Evolutionary conservation across 2,113 vertebrate genomes (phyloP), one percentile per base, ranked within the genome.

Genomic region (Pagrus major): DNA sequence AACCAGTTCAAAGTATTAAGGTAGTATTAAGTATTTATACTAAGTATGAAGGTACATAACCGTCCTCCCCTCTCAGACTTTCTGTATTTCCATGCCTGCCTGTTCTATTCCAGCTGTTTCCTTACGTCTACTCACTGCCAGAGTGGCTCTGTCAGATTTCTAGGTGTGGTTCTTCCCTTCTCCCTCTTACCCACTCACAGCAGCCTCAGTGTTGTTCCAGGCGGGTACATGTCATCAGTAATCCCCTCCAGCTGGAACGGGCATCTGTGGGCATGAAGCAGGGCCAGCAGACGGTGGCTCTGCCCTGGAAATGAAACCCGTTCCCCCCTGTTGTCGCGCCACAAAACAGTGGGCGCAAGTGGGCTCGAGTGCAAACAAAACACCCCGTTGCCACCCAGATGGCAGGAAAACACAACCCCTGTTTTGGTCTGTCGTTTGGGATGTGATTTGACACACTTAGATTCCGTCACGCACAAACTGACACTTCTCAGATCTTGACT

Each of bases 121-220:
- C 55, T 77, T 46, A 31, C 29, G 33, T 86, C 81, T 71, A 58
- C 74, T 42, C 79, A 27, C 65, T 52, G 61, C 79, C 76, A 76
- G 55, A 85, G 58, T 25, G 79, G 70, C 80, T 74, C 76, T 81
- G 87, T 91, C 90, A 88, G 74, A 75, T 81, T 93, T 91, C 76
- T 91, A 93, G 94, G 94, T 92, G 94, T 91, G 94, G 94, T 74
- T 84, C 88, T 87, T 84, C 74, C 71, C 80, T 84, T 78, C n/a
- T n/a, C 68, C 70, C 68, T 86, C 82, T 42, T 74, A 74, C 73
- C 42, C 70, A 21, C 74, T 90, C 89, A 78, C 85, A 89, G 90
- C 74, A 75, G 84, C 84, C 72, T 56, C 75, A 66, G 85, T 86
- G 90, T 90, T 87, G 82, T 80, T 85, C 86, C 76, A 80, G 80